Conservation (phyloP, 2,113 vertebrate species). For the Prunella himalayana region DNA sequence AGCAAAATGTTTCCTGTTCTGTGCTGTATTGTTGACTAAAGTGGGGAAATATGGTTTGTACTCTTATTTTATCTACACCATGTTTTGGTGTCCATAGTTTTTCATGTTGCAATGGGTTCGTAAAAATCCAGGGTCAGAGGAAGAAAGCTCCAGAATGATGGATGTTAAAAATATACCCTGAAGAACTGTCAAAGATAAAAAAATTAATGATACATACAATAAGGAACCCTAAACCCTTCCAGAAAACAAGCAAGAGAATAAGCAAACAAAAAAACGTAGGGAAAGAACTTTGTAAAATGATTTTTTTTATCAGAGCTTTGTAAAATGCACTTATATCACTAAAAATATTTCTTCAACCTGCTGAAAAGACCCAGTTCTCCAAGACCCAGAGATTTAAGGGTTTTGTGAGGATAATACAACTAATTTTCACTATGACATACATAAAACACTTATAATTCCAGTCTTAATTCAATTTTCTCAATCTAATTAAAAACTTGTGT, state of each 20-base stretch:
- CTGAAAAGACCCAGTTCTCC: neutral
- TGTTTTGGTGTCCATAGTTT: neutral
- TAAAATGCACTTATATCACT: neutral
- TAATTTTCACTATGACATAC: neutral
- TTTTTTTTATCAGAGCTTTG: neutral
- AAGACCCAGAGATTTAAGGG: neutral
- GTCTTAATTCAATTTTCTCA: neutral
- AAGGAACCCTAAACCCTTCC: neutral
- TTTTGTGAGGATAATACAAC: neutral
- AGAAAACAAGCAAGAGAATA: neutral
- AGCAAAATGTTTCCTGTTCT: neutral
- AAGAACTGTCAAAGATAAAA: neutral
- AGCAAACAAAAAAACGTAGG: neutral
- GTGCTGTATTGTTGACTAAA: neutral
- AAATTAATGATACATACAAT: neutral
- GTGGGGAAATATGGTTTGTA: neutral
- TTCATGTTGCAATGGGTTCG: neutral
- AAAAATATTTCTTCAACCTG: neutral
- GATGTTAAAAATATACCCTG: neutral
- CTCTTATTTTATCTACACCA: neutral
- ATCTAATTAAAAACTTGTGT: neutral
- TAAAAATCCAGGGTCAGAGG: neutral
- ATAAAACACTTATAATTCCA: neutral
- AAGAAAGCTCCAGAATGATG: neutral
- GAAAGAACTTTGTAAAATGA: accelerated